Base-by-base conservation (phyloP, 2,888 invertebrate genomes). In the Temnothorax ravouxi region DNA sequence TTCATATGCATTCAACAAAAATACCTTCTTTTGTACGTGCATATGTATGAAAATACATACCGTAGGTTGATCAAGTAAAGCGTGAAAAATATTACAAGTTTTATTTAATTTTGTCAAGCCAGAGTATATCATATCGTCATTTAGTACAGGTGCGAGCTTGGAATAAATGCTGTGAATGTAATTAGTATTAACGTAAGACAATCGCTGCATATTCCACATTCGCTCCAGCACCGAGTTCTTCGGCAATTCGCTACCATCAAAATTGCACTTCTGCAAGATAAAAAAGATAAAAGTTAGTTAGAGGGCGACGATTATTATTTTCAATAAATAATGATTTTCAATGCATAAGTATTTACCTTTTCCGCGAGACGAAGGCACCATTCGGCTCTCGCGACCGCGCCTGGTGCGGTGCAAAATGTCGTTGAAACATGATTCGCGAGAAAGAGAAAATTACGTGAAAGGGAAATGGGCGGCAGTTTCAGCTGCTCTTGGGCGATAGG, bases 121-220 rank as follows among this genome's bases (percentile, higher is more conserved):
- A 4, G 89, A 86, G 74, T 94, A 93, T 82, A 94, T 84, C 25
- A 91, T 83, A 59, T 93, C 91, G 82, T 95, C 93, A 74, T 86
- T 91, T 77, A 94, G 72, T 29, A 89, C 62, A 5, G 84, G 38
- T 1, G 84, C 88, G 77, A 91, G 91, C 61, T 91, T 92, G 74
- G 89, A 87, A 83, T 93, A 95, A 52, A 94, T 90, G 69, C 92
- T 90, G 90, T 95, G 94, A 67, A 95, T 93, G 13, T 93, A 84
- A 66, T 95, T 95, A 81, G 95, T 94, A 88, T 94, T 91, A 87
- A 85, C 91, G 89, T 84, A 93, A 3, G 91, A 85, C 29, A 95
- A 88, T 93, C 95, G 95, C 93, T 97, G 97, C 76, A 96, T 95
- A 67, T 94, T 94, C 50, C 96, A 94, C 86, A 97, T 96, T 82